Evolutionary conservation across 2,797 vertebrate species (phyloP), one percentile per base, ranked within the genome.

Genomic region (Euthynnus affinis): DNA sequence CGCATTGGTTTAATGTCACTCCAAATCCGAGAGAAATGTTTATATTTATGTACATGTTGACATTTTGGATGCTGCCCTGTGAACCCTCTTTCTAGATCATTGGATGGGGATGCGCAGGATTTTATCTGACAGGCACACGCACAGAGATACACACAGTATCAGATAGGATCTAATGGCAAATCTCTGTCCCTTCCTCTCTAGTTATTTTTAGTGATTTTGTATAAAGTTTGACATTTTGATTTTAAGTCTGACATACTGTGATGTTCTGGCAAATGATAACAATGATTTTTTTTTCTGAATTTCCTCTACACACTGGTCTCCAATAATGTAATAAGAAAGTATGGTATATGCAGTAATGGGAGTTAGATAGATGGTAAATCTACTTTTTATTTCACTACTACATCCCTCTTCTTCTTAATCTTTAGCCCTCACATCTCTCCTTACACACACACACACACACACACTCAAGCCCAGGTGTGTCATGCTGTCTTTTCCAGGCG

Each of bases 171-270:
- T 86, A 70, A 88, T 82, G 84, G 76, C 83, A 83, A 76, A 91
- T 81, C 79, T 81, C 60, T 63, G 66, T 56, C 65, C 51, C 73
- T 74, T 80, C 59, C 74, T 82, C 71, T 89, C 74, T 57, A 70
- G 15, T 72, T 80, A 87, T 58, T 87, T 81, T 64, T 53, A 71
- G 76, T 65, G 83, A 72, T 89, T 86, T 78, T 68, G 64, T 86
- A 73, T 81, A 80, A 91, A 84, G 80, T 84, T 76, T 94, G 91
- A 92, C 91, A 94, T 93, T 94, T 94, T 60, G 82, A 87, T 90
- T 88, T 90, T 79, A 84, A 65, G 77, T 84, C 84, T 88, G 86
- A 91, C 88, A 91, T 83, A 32, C 82, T 85, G 64, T 89, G 88
- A 86, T 80, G 74, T 85, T 66, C 48, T 74, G 63, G 64, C 74